Evolutionary conservation across 2,888 invertebrate genomes (phyloP).

Genomic region (Odiellus spinosus): DNA sequence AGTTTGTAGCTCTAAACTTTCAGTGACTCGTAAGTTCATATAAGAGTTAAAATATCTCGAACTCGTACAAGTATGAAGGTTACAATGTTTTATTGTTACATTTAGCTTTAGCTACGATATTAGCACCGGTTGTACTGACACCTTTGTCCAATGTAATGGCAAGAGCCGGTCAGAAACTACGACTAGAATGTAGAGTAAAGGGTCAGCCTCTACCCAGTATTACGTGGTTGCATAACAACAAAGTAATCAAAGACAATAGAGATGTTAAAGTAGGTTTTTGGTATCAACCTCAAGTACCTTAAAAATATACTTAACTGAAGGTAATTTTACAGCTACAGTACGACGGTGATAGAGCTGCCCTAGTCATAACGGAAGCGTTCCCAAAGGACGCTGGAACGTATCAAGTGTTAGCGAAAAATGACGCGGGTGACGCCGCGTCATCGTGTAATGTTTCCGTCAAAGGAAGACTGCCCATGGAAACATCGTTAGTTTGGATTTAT

Average conservation of each 20-base stretch:
- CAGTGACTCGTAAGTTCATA: slow-evolving; percentile 46
- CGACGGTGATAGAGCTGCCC: slow-evolving; percentile 19
- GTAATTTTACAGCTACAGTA: slow-evolving; percentile 8
- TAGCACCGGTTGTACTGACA: slow-evolving; percentile 43
- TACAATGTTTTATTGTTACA: not conserved
- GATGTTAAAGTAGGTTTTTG: slow-evolving; percentile 39
- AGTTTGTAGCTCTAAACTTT: slow-evolving; percentile 44
- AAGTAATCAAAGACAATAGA: slow-evolving; percentile 42
- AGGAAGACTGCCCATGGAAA: slow-evolving; percentile 33
- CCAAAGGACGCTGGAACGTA: slow-evolving; percentile 68
- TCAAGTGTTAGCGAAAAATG: slow-evolving; percentile 57
- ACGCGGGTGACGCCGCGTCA: slow-evolving; percentile 55
- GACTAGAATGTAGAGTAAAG: slow-evolving; percentile 48
- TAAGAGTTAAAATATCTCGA: too few species aligned
- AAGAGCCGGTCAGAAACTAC: slow-evolving; percentile 52
- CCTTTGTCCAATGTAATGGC: slow-evolving; percentile 54
- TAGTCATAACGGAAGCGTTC: slow-evolving; percentile 72
- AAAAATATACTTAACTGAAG: not conserved
- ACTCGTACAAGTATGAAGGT: not conserved
- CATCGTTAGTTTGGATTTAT: slow-evolving; percentile 20
- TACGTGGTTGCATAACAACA: slow-evolving; percentile 50
- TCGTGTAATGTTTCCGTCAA: slow-evolving; percentile 54
- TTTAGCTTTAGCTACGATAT: slow-evolving; percentile 46
- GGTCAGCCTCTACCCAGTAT: slow-evolving; percentile 47
- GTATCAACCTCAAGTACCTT: not conserved